Conservation (phyloP, 2,113 vertebrate genomes). For the Nettapus auritus region DNA sequence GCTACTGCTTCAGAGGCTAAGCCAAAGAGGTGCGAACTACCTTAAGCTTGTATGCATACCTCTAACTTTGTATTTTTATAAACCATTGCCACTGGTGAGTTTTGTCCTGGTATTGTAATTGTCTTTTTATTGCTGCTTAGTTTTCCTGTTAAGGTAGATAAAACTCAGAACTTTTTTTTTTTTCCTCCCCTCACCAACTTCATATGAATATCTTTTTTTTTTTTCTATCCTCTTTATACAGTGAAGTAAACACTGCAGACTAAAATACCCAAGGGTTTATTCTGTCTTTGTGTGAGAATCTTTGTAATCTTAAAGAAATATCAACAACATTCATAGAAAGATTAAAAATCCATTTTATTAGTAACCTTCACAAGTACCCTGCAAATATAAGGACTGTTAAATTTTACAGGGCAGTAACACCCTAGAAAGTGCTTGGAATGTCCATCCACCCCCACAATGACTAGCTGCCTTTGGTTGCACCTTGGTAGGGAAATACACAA, state of each 20-base stretch:
- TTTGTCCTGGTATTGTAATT: background rate
- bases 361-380: background rate
- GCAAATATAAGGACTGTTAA: conserved; percentile 1
- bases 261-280: background rate
- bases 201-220: background rate
- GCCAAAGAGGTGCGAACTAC: background rate
- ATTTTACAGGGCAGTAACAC: conserved; percentile 12
- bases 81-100: background rate
- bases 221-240: background rate
- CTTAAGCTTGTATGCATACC: background rate
- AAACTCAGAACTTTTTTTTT: background rate
- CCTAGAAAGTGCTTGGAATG: background rate
- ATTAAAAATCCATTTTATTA: background rate
- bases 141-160: background rate
- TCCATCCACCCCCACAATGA: background rate
- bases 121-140: background rate
- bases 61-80: background rate
- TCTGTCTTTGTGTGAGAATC: background rate
- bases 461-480: background rate
- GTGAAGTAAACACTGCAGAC: background rate
- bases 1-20: background rate
- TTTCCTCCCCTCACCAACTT: background rate
- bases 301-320: background rate
- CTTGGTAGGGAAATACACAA: conserved; percentile 1
- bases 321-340: background rate